Evolutionary conservation across 2,113 vertebrate genomes (phyloP).

Genomic region (Canis aureus): DNA sequence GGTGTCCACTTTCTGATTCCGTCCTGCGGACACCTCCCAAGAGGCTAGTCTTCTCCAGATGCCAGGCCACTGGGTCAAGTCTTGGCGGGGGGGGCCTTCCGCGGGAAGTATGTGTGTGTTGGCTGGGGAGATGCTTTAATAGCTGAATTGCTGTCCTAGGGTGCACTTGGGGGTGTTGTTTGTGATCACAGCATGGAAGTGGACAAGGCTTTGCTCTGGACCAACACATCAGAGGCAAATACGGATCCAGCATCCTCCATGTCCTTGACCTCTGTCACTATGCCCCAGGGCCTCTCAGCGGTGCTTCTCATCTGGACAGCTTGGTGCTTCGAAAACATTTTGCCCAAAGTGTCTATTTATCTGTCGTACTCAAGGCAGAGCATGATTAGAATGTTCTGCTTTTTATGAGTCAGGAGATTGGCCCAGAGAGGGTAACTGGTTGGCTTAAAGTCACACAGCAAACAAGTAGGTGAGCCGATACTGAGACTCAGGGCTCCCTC

Average conservation of each 20-base stretch:
- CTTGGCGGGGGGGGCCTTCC: fast-evolving
- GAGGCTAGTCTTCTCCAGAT: background rate
- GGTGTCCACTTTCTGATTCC: background rate
- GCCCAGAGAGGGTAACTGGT: background rate
- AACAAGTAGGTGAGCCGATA: background rate
- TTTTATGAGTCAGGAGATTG: background rate
- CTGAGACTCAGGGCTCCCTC: too few species aligned
- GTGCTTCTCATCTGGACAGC: background rate
- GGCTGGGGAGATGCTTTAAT: too few species aligned
- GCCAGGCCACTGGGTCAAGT: background rate
- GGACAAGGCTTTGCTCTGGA: background rate
- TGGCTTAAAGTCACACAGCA: background rate
- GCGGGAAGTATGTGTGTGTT: fast-evolving
- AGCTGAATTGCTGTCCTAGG: fast-evolving
- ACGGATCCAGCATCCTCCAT: background rate
- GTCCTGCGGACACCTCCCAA: background rate
- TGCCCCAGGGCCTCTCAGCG: background rate
- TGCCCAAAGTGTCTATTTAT: background rate
- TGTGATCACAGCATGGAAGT: background rate
- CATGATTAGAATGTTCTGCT: background rate
- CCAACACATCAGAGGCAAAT: background rate
- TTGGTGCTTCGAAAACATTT: background rate
- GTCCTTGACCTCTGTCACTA: background rate
- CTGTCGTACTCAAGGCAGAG: background rate
- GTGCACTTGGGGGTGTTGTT: background rate